Percentiles rank a stretch among this genome's conserved stretches.
phyloP scores from a whole-genome alignment of 2,888 invertebrate species.

The Agrotis segetum region DNA sequence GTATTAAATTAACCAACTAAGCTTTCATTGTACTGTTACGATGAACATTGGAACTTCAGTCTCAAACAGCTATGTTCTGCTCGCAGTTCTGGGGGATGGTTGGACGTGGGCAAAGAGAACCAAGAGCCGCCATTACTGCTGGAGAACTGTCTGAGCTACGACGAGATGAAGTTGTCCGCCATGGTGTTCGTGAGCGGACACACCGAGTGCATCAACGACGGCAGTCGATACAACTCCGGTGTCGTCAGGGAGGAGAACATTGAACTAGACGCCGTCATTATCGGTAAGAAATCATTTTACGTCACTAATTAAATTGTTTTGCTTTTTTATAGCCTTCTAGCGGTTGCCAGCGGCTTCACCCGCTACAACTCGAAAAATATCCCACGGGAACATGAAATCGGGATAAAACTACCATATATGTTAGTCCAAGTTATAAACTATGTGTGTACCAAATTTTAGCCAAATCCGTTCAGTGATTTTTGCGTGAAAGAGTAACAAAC shows the following conservation, averaged over 20 bases:
- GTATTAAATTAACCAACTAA: too few relatives aligned
- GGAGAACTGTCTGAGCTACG: constrained; percentile 91
- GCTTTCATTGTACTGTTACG: neutral
- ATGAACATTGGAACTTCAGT: neutral
- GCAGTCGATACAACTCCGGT: constrained; percentile 6
- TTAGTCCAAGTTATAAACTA: too few relatives aligned
- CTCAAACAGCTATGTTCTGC: neutral
- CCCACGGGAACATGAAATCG: too few relatives aligned
- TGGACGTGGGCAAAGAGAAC: constrained; percentile 89
- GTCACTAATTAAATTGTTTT: neutral
- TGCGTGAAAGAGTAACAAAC: too few relatives aligned
- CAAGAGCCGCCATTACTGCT: constrained; percentile 89
- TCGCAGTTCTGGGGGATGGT: constrained; percentile 90
- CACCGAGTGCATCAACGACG: constrained; percentile 92
- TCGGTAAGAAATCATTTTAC: constrained; percentile 7
- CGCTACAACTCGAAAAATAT: too few relatives aligned
- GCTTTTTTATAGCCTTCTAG: too few relatives aligned
- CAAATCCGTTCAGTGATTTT: too few relatives aligned
- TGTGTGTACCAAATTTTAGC: too few relatives aligned
- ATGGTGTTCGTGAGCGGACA: constrained; percentile 91
- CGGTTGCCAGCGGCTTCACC: too few relatives aligned
- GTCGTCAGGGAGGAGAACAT: neutral
- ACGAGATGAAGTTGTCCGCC: constrained; percentile 92
- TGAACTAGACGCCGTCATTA: constrained; percentile 24
- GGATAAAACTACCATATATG: too few relatives aligned